Percentiles rank a stretch among this genome's conserved stretches.
Conservation (phyloP, 2,888 invertebrate genomes). For the Creontiades dilutus region DNA sequence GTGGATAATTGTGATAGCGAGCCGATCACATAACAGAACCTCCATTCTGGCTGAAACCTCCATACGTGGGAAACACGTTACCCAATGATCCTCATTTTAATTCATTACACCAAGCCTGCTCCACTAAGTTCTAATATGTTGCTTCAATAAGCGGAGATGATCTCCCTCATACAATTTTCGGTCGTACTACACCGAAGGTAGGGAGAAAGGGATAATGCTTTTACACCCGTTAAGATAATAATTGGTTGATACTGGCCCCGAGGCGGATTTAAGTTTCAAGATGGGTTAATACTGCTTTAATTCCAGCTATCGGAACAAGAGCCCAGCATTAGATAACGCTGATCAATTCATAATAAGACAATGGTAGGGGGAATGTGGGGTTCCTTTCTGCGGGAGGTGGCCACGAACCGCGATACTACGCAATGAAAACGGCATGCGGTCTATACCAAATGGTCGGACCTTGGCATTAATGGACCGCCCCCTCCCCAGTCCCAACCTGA, state of each 20-base stretch:
- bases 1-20: no score
- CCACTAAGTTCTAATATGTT: neutral
- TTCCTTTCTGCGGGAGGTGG: neutral
- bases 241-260: slow-evolving; percentile 19
- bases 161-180: neutral
- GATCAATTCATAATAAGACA: slow-evolving; percentile 27
- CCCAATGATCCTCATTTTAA: no score
- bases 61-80: no score
- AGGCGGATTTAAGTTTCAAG: slow-evolving; percentile 22
- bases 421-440: slow-evolving; percentile 11
- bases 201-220: slow-evolving; percentile 3
- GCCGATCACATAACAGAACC: no score
- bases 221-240: slow-evolving; percentile 32
- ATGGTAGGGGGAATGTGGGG: neutral
- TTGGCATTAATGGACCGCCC: neutral
- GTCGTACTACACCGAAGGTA: neutral
- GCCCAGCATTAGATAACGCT: neutral
- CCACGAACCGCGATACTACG: slow-evolving; percentile 30
- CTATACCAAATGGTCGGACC: slow-evolving; percentile 3
- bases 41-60: no score
- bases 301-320: slow-evolving; percentile 1
- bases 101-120: neutral
- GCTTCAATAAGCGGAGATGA: neutral
- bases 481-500: slow-evolving; percentile 2
- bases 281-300: slow-evolving; percentile 27